phyloP scores from a whole-genome alignment of 2,113 vertebrate genomes.

The Pachycephala philippinensis region DNA sequence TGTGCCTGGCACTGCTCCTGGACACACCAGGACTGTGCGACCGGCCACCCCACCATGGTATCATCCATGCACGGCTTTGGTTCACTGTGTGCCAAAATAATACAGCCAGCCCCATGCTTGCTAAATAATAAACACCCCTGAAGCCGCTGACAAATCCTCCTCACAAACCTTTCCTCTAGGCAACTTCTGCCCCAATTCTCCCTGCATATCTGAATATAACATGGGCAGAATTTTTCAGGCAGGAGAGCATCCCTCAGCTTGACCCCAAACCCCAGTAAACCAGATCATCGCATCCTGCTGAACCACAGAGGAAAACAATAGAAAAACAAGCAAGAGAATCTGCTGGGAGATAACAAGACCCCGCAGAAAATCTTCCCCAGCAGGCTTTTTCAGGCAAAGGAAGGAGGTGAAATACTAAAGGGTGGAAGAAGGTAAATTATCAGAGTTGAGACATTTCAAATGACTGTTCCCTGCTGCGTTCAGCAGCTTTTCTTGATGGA shows the following conservation, averaged over 20 bases:
- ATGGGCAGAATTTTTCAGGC: neutral
- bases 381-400: neutral
- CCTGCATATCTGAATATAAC: neutral
- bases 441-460: constrained; percentile 50
- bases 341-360: neutral
- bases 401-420: neutral
- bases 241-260: neutral
- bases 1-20: neutral
- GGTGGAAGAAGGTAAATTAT: constrained; percentile 33
- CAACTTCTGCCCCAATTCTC: neutral
- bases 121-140: neutral
- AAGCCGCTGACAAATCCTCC: neutral
- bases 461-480: constrained; percentile 45
- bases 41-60: rapidly evolving
- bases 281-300: neutral
- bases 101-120: neutral
- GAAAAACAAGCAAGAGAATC: neutral
- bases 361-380: neutral
- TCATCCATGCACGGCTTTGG: rapidly evolving
- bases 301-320: neutral
- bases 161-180: neutral
- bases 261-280: neutral
- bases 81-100: neutral
- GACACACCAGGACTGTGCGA: rapidly evolving
- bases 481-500: constrained; percentile 55